These are phyloP conservation scores for Caenorhabditis panamensis DNA, from an alignment of 2,888 invertebrate genomes.

Conservation along the genomic window DNA sequence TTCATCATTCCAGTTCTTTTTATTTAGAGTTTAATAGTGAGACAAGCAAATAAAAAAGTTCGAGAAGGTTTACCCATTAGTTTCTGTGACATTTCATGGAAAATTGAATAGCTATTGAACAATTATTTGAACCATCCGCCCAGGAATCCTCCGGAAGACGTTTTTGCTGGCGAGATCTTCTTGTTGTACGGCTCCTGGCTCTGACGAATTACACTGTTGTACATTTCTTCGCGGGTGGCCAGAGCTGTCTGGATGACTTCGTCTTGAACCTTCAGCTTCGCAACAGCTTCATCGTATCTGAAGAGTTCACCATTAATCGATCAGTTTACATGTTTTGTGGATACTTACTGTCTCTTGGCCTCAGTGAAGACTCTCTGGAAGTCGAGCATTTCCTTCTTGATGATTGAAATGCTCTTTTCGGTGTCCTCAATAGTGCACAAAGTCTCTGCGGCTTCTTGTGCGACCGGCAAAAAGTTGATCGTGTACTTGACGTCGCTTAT, in stretches of 20 bases:
- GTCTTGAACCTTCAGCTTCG: slow-evolving; percentile 76
- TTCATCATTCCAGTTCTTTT: no score
- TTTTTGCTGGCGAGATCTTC: slow-evolving; percentile 61
- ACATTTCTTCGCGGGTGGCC: slow-evolving; percentile 74
- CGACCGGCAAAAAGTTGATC: slow-evolving; percentile 76
- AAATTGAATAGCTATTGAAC: neutral
- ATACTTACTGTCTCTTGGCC: slow-evolving; percentile 74
- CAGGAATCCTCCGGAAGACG: slow-evolving; percentile 59
- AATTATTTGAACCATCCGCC: slow-evolving; percentile 64
- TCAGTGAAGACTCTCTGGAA: slow-evolving; percentile 80
- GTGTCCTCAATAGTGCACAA: slow-evolving; percentile 65
- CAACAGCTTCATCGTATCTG: slow-evolving; percentile 76
- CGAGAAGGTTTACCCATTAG: slow-evolving; percentile 1
- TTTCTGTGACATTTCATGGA: neutral
- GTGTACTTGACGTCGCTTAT: slow-evolving; percentile 78
- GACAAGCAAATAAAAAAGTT: neutral
- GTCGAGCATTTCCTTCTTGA: slow-evolving; percentile 78
- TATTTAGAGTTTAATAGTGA: neutral
- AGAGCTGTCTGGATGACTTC: slow-evolving; percentile 71
- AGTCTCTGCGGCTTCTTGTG: slow-evolving; percentile 50
- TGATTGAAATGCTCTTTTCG: slow-evolving; percentile 70
- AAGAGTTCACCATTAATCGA: slow-evolving; percentile 1
- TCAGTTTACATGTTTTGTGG: neutral
- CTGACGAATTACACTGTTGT: slow-evolving; percentile 69
- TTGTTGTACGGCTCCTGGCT: slow-evolving; percentile 57